A percentile compares a stretch with the other conserved stretches of the same genome.
Evolutionary conservation across 2,113 vertebrate species (phyloP).

Genomic region (Neodontobutis hainanensis): DNA sequence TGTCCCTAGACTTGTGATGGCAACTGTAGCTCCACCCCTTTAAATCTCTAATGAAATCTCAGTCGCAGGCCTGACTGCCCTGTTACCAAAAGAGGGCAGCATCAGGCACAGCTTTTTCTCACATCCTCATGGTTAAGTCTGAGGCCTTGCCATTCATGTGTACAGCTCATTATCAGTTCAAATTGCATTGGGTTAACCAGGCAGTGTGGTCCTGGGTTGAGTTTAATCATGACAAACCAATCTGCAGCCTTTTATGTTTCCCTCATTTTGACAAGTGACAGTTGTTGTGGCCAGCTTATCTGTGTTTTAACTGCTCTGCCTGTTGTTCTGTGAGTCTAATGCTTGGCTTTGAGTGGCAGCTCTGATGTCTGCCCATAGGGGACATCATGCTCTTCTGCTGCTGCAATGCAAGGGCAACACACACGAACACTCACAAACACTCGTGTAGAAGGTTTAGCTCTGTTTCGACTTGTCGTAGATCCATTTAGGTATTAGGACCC

Average conservation of each 20-base stretch:
- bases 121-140: conserved; percentile 6
- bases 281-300: conserved; percentile 49
- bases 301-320: neutral
- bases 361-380: conserved; percentile 59
- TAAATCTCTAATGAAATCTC: too few species aligned
- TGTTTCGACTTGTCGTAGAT: neutral
- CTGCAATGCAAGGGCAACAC: neutral
- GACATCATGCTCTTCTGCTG: conserved; percentile 32
- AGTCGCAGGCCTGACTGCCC: neutral
- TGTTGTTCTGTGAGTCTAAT: conserved; percentile 45
- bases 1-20: too few species aligned
- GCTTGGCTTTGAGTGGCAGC: conserved; percentile 56
- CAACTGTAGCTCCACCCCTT: too few species aligned
- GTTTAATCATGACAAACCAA: neutral
- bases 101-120: conserved; percentile 27
- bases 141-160: conserved; percentile 3
- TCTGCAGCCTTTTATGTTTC: conserved; percentile 36
- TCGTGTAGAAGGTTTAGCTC: too few species aligned
- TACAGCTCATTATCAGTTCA: neutral
- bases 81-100: conserved; percentile 64
- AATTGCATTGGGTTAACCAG: too few species aligned
- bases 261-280: conserved; percentile 53
- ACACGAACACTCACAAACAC: neutral
- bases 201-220: too few species aligned
- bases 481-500: neutral